Base-by-base conservation (phyloP, 2,888 invertebrate genomes). In the Oligia strigilis region DNA sequence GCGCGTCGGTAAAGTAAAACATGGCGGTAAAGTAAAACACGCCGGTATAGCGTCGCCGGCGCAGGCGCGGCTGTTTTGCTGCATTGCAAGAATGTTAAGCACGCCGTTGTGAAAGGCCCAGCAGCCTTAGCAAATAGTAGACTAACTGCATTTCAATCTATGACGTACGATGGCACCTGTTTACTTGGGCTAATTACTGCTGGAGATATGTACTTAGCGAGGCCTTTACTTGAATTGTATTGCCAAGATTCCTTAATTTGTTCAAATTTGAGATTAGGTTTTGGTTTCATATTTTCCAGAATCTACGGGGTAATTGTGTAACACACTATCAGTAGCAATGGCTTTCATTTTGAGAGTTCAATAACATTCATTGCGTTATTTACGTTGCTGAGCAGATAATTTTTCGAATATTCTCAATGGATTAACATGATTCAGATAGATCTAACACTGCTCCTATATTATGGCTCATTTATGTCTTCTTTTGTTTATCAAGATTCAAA, bases 81-180 rank as follows among this genome's bases (percentile, higher is more conserved):
- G 82, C 79, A 82, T 87, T 83, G 82, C 82, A 89, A 90, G 93
- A 92, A 94, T 94, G 91, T 87, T 80, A 90, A 90, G 83, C 89
- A 91, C 91, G 90, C 90, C 85, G 93, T 93, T 92, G 93, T 93
- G 94, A 94, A 94, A 94, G 94, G 94, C 89, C 81, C 69, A 80
- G 77, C 84, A 82, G 90, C 87, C 86, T 89, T 88, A 87, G 85
- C 82, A 82, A 89, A 89, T 89, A 90, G 90, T 88, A 91, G 89
- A 87, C 85, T 84, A 88, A 88, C 90, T 87, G 90, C 91, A 92
- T 90, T 92, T 89, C 81, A 85, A 88, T 87, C 78, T 82, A 81
- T 84, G 90, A 90, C 87, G 86, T 85, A 84, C 80, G 85, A 87
- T 84, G 83, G 84, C 90, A 91, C 84, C 86, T 89, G 88, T 81